These are phyloP conservation scores for Crypturellus undulatus DNA, from an alignment of 2,113 vertebrate genomes.

Conservation along the genomic window DNA sequence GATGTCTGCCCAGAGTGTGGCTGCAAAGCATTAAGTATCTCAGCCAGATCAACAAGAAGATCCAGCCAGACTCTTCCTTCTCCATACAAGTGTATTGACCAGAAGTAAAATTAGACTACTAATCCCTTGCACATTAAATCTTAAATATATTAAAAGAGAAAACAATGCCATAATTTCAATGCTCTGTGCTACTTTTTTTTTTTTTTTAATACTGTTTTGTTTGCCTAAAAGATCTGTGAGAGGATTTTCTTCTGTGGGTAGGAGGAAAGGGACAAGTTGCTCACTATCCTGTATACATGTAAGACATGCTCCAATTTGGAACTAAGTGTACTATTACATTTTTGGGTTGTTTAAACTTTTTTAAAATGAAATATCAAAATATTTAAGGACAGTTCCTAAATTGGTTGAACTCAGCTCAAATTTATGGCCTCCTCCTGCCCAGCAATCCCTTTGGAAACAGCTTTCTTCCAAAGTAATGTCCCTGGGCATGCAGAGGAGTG, in stretches of 20 bases:
- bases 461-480: neutral
- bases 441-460: neutral
- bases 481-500: neutral
- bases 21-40: neutral
- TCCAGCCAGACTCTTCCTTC: neutral
- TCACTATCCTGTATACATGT: neutral
- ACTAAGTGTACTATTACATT: neutral
- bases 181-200: neutral
- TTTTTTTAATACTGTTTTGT: neutral
- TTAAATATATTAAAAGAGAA: neutral
- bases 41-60: neutral
- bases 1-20: neutral
- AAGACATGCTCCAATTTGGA: neutral
- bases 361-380: neutral
- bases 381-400: neutral
- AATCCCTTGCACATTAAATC: neutral
- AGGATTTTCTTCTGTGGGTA: neutral
- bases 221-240: neutral
- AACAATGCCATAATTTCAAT: neutral
- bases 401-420: neutral
- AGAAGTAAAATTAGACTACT: neutral
- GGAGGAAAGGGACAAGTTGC: neutral
- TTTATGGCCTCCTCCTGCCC: neutral
- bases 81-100: neutral
- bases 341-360: neutral